Evolutionary conservation across 2,797 vertebrate species (phyloP), one percentile per base, ranked within the genome.

Genomic region (Galago senegalensis): DNA sequence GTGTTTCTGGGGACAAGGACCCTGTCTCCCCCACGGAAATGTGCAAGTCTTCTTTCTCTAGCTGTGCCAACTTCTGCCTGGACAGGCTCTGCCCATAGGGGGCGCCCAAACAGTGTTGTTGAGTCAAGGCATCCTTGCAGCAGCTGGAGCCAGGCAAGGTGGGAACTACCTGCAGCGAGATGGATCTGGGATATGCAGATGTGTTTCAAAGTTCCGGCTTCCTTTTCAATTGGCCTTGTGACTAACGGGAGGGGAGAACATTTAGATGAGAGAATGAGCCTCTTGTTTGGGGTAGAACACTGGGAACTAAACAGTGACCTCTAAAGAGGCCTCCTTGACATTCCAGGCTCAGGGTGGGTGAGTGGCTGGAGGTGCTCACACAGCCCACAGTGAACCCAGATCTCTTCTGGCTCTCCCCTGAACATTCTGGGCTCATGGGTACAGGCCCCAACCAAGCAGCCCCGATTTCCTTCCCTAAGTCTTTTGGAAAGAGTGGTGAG

Each of bases 401-500:
- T 11, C 20, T 34, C n/a, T 17, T 43, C 83, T 1, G 56, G 82
- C 40, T 46, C 82, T 61, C 46, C 29, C 31, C 72, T 75, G 69
- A 61, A 37, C 10, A 12, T 17, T 82, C 70, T 2, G 0, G 56
- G 76, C 61, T 84, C 60, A 25, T 83, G 77, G 93, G 93, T 80
- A 95, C 93, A 93, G 69, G 89, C 80, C 93, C 76, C 76, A 69
- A 58, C 58, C 93, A 70, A 94, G 96, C 86, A 96, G 73, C 76
- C 94, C 97, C 94, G 25, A 58, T 95, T 96, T 94, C 97, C 97
- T 88, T 97, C 94, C 81, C 91, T 96, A 94, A 96, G 53, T 88
- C 29, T 67, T 46, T 93, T 70, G 46, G 92, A 95, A 98, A 97
- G 94, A 96, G 89, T 67, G 82, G 97, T 98, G 98, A 98, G 98